phyloP scores from a whole-genome alignment of 2,113 vertebrate species.

The Mustelus asterias region DNA sequence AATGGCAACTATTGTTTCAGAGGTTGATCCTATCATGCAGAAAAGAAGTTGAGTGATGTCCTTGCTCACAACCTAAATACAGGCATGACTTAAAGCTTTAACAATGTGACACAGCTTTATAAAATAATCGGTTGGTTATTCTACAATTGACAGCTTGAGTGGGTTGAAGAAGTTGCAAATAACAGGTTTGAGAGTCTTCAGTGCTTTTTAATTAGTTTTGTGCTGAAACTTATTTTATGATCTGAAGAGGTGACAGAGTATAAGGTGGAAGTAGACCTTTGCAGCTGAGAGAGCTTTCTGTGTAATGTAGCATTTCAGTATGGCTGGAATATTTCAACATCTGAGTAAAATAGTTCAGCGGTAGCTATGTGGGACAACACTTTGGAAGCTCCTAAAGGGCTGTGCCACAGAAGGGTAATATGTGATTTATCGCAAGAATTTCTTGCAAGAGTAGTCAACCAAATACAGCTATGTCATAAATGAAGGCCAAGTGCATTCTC shows the following conservation, averaged over 20 bases:
- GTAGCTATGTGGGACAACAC: neutral
- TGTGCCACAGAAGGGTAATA: neutral
- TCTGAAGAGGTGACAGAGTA: neutral
- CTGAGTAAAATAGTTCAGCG: neutral
- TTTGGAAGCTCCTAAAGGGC: neutral
- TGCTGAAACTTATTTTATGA: neutral
- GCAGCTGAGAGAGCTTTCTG: neutral
- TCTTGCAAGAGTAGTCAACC: neutral
- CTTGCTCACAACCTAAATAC: neutral
- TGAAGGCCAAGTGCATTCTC: neutral
- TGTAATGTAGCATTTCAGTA: neutral
- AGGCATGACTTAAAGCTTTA: neutral
- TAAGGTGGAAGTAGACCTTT: neutral
- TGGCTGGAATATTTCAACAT: neutral
- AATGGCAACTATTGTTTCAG: neutral
- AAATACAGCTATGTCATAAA: neutral
- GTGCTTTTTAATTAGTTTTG: conserved; percentile 22
- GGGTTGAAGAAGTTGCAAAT: neutral
- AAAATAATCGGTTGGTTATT: conserved; percentile 4
- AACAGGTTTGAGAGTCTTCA: neutral
- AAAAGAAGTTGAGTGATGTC: neutral
- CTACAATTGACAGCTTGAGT: neutral
- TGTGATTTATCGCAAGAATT: neutral
- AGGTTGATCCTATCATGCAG: neutral
- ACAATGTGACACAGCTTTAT: neutral